Base-by-base conservation (phyloP, 1,140 invertebrate genomes). In the Polypedilum vanderplanki region DNA sequence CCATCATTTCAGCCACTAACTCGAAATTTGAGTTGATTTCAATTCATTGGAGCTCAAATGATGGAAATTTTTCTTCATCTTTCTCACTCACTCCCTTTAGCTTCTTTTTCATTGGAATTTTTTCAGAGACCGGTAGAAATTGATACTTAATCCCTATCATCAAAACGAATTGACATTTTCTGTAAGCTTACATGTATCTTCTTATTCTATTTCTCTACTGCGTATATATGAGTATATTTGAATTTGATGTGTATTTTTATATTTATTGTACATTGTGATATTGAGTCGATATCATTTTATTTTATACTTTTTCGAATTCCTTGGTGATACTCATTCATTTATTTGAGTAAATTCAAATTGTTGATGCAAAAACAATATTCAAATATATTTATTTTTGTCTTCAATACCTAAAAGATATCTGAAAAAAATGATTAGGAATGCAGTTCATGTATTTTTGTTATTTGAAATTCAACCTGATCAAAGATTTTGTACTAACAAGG, bases 91-190 rank as follows among this genome's bases (percentile, higher is more conserved):
- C 41, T 8, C 15, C 15, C 41, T 46, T 46, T 8, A 46, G 15
- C 41, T 46, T 46, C 41, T 8, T 46, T 46, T 8, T 7, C 40
- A 41, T 10, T 7, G 40, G 10, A 7, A 41, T 41, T 41, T 46
- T 8, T 46, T 46, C 41, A 15, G 41, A 17, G n/a, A n/a, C 9
- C 64, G 8, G n/a, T 20, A 17, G 18, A 67, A 67, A 67, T 67
- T 67, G 64, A 67, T 67, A 67, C 64, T 67, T 67, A 67, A 67
- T 67, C 64, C 64, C 64, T 20, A 67, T 67, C 64, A 67, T 67
- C 64, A 67, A 67, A 67, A 67, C 18, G 18, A 67, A 67, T 67
- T 67, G 64, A 67, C 64, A 67, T 67, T 67, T 67, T 67, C 64
- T 8, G 64, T 15, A 17, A 67, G 18, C 64, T 67, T 67, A 67